Evolutionary conservation across 2,888 invertebrate genomes (phyloP).

Genomic region (Trichopoda pennipes): DNA sequence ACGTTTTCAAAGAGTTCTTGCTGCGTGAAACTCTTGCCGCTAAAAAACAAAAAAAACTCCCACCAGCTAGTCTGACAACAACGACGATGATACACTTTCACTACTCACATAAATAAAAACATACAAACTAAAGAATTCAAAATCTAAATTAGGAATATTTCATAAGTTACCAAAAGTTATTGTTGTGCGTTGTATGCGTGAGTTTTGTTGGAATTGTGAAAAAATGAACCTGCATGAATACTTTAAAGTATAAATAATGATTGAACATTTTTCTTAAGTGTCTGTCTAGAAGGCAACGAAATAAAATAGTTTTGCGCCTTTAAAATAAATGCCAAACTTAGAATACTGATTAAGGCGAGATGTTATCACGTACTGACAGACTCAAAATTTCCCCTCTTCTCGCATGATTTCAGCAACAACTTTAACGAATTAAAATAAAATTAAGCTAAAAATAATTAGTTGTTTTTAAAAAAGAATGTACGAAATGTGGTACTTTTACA

Average conservation of each 20-base stretch:
- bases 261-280: slow-evolving; percentile 75
- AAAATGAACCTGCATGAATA: slow-evolving; percentile 63
- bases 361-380: slow-evolving; percentile 75
- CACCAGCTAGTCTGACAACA: slow-evolving; percentile 53
- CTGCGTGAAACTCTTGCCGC: slow-evolving; percentile 60
- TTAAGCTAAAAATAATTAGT: slow-evolving; percentile 47
- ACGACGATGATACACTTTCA: slow-evolving; percentile 42
- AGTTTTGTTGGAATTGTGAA: not conserved
- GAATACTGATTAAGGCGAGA: slow-evolving; percentile 49
- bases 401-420: not conserved
- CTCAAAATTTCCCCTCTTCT: slow-evolving; percentile 70
- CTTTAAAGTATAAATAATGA: slow-evolving; percentile 73
- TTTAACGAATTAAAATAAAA: slow-evolving; percentile 55
- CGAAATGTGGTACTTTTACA: slow-evolving; percentile 58
- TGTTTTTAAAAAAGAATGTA: slow-evolving; percentile 34
- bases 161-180: slow-evolving; percentile 22
- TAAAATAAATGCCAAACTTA: slow-evolving; percentile 34
- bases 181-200: not conserved
- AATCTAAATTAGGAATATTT: slow-evolving; percentile 37
- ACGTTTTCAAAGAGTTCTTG: slow-evolving; percentile 53
- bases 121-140: not conserved
- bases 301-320: slow-evolving; percentile 12
- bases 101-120: slow-evolving; percentile 12
- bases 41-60: slow-evolving; percentile 55
- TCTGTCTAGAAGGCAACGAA: slow-evolving; percentile 31